Conservation (phyloP, 1,140 invertebrate genomes). For the Drosophila serrata region DNA sequence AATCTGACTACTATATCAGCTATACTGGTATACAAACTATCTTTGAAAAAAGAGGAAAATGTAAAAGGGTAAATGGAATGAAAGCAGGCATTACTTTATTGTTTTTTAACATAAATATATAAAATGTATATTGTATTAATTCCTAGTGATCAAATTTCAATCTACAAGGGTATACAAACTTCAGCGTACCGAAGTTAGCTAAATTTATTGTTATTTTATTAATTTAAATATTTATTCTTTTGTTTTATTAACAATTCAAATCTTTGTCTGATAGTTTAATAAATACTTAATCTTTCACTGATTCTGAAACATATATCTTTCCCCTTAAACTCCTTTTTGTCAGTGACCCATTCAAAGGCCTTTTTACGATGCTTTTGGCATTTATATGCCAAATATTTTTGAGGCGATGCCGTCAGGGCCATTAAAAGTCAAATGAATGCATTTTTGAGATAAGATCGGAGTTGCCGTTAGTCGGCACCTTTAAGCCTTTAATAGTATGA, state of each 20-base stretch:
- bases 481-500: constrained; percentile 38
- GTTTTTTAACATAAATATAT: no score
- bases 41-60: no score
- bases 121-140: no score
- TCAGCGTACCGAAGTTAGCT: no score
- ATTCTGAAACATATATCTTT: background rate
- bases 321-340: background rate
- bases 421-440: constrained; percentile 53
- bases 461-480: constrained; percentile 43
- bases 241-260: background rate
- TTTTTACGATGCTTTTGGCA: constrained; percentile 62
- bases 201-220: no score
- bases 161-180: no score
- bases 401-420: constrained; percentile 19
- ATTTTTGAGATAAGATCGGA: constrained; percentile 28
- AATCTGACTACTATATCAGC: no score
- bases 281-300: no score
- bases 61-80: no score
- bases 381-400: constrained; percentile 52
- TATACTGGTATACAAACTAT: no score
- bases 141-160: no score
- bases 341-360: constrained; percentile 45
- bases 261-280: background rate
- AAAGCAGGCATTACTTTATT: no score
- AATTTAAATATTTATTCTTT: background rate